These are phyloP conservation scores for Saccostrea glomerata DNA, from an alignment of 1,140 invertebrate species.

Conservation along the genomic window DNA sequence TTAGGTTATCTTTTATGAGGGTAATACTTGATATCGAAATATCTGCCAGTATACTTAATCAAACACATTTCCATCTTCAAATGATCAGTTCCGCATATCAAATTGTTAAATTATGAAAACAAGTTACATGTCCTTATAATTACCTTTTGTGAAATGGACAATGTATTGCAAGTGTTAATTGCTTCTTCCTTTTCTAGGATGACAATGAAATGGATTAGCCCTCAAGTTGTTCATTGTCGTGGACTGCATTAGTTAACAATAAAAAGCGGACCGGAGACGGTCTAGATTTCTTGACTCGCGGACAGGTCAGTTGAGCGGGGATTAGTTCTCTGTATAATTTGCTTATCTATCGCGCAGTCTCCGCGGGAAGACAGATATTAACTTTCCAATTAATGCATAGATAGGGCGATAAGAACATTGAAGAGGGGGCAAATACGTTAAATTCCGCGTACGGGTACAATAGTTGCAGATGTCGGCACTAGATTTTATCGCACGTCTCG, in stretches of 20 bases:
- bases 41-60: background rate
- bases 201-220: slow-evolving; percentile 19
- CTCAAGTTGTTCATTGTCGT: slow-evolving; percentile 11
- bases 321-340: slow-evolving; percentile 27
- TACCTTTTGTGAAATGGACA: slow-evolving; percentile 30
- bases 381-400: slow-evolving; percentile 38
- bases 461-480: slow-evolving; percentile 38
- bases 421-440: slow-evolving; percentile 25
- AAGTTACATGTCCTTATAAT: slow-evolving; percentile 24
- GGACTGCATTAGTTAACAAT: slow-evolving; percentile 21
- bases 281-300: slow-evolving; percentile 28
- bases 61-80: background rate
- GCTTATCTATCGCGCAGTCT: background rate
- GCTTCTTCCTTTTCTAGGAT: background rate
- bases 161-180: slow-evolving; percentile 33
- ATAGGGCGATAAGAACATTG: slow-evolving; percentile 8
- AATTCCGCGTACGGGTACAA: slow-evolving; percentile 29
- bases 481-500: slow-evolving; percentile 27
- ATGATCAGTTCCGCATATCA: slow-evolving; percentile 30
- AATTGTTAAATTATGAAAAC: slow-evolving; percentile 17
- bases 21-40: background rate
- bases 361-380: background rate
- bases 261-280: background rate
- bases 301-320: background rate
- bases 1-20: too few species aligned